Conservation (phyloP, 2,113 vertebrate genomes). For the Etheostoma cragini region DNA sequence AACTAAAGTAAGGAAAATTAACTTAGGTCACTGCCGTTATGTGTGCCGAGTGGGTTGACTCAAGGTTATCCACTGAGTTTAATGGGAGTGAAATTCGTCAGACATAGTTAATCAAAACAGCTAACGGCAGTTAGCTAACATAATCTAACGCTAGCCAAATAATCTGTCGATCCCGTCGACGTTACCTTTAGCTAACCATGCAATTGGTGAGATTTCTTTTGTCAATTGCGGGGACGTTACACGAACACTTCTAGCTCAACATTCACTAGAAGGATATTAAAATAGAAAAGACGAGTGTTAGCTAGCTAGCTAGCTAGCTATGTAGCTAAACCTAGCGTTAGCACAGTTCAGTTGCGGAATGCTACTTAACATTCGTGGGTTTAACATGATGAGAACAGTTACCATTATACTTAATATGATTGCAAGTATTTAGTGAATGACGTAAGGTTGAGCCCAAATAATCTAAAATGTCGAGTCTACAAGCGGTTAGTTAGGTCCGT, state of each 20-base stretch:
- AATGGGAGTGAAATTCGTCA: slow-evolving; percentile 3
- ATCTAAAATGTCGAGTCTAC: neutral
- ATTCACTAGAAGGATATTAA: neutral
- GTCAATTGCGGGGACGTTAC: neutral
- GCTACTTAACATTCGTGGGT: no score
- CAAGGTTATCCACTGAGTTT: neutral
- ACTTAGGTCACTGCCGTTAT: accelerated
- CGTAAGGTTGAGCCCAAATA: neutral
- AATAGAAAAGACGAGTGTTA: neutral
- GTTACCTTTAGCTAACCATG: neutral
- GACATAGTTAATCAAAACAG: slow-evolving; percentile 50
- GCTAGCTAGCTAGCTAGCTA: neutral
- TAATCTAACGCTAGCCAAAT: neutral
- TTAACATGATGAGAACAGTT: no score
- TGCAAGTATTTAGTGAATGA: accelerated
- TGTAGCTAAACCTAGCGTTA: slow-evolving; percentile 1
- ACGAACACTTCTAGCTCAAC: accelerated
- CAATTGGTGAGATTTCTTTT: neutral
- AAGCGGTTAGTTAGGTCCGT: slow-evolving; percentile 38
- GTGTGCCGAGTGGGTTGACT: neutral
- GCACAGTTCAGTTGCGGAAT: slow-evolving; percentile 59
- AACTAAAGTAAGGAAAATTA: accelerated
- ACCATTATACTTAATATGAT: accelerated
- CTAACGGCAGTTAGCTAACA: slow-evolving; percentile 1
- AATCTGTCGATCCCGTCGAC: neutral